Conservation (phyloP, 2,888 invertebrate species). For the Plebejus anna region DNA sequence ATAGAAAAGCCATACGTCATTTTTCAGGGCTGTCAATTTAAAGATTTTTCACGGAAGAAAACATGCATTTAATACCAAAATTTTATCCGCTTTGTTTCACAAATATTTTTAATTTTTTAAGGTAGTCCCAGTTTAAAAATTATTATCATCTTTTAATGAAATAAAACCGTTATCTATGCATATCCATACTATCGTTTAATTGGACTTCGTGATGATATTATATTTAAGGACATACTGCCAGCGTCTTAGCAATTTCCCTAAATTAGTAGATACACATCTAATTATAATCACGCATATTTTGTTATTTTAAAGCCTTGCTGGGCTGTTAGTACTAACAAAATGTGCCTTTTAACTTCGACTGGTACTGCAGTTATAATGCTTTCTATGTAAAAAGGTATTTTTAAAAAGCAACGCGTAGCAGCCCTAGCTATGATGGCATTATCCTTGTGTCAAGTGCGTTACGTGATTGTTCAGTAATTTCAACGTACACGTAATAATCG, state of each 20-base stretch:
- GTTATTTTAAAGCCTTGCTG: too few species aligned
- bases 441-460: conserved; percentile 3
- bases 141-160: too few species aligned
- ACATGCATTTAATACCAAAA: too few species aligned
- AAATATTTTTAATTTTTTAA: not conserved
- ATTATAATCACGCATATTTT: too few species aligned
- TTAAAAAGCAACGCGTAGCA: not conserved
- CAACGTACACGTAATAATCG: conserved; percentile 1
- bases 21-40: not conserved
- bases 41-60: not conserved
- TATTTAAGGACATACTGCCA: too few species aligned
- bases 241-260: too few species aligned
- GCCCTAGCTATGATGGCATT: conserved; percentile 14
- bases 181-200: too few species aligned
- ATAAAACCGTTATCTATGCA: too few species aligned
- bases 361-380: not conserved
- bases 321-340: not conserved
- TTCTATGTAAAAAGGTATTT: not conserved
- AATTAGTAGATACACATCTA: too few species aligned
- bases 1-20: conserved; percentile 26
- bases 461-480: conserved; percentile 18
- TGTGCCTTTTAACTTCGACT: not conserved
- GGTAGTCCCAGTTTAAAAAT: too few species aligned
- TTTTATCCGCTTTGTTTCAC: not conserved
- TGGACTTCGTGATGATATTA: too few species aligned